Base-by-base conservation (phyloP, 2,797 vertebrate genomes). In the Podargus strigoides region DNA sequence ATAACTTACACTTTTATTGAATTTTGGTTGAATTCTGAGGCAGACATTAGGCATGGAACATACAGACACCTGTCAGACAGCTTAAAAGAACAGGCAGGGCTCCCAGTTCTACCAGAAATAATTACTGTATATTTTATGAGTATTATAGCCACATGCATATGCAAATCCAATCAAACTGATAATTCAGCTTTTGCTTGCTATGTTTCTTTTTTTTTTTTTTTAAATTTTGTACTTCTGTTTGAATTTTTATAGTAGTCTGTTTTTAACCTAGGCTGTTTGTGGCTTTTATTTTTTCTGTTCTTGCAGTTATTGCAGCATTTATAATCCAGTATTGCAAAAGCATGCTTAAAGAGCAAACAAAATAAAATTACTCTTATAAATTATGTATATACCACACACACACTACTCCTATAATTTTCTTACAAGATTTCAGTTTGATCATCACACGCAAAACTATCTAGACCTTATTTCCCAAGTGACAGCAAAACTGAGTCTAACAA, bases 331-430 rank as follows among this genome's bases (percentile, higher is more conserved):
- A 68, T 70, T 93, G 55, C 69, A 93, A 93, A 93, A 89, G 18
- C 32, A 44, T 84, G 76, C 93, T 94, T 96, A 56, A 86, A 94
- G 52, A 88, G 53, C 63, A 95, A 89, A 93, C 47, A 93, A 93
- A 90, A 82, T 27, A 79, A 85, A 92, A 46, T 41, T 41, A 78
- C 79, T 94, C 28, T 56, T 67, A 23, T 12, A 75, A 81, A 36
- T 42, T 2, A 30, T 76, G 69, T 73, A 76, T 77, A 46, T 19
- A 75, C 24, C 21, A n/a, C 32, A 42, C 34, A 81, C 58, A 75
- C 21, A 69, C 7, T 6, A 39, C 37, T 21, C 18, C 32, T 27
- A 19, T 12, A 1, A 42, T 63, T 77, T 79, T 87, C 56, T 66
- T 72, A 62, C 19, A 78, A 52, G 44, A 74, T 67, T 85, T 84